Conservation (phyloP, 2,113 vertebrate species). For the Pteronura brasiliensis region DNA sequence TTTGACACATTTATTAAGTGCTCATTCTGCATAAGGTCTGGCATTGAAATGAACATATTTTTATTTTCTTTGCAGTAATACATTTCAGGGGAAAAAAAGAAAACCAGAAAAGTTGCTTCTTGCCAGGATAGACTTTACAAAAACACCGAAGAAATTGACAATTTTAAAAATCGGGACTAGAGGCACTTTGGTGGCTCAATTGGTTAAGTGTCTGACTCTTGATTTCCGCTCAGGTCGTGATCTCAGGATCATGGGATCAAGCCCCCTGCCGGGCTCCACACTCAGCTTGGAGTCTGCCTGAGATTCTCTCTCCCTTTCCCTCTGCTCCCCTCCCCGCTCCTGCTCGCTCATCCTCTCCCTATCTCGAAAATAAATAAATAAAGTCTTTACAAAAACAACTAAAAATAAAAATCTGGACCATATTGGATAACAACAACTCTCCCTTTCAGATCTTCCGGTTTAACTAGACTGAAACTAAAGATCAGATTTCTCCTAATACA, state of each 20-base stretch:
- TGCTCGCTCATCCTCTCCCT: background rate
- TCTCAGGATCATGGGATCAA: background rate
- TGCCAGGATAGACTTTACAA: background rate
- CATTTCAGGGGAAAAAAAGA: background rate
- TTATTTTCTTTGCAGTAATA: background rate
- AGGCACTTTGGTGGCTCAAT: background rate
- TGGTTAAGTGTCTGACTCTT: background rate
- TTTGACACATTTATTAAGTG: background rate
- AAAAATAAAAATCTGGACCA: background rate
- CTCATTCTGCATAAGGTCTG: background rate
- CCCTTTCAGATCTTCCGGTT: background rate
- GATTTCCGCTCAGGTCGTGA: background rate
- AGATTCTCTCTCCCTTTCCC: background rate
- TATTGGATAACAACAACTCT: background rate
- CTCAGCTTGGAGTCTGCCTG: background rate
- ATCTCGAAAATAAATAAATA: background rate
- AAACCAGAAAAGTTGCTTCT: background rate
- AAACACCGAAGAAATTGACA: background rate
- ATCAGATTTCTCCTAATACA: background rate
- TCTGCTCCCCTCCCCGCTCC: background rate
- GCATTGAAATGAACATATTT: background rate
- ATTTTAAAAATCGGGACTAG: background rate
- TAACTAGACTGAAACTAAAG: background rate
- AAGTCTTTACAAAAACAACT: background rate
- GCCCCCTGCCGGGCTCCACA: background rate